Base-by-base conservation (phyloP, 2,113 vertebrate species). In the Amblyornis subalaris region DNA sequence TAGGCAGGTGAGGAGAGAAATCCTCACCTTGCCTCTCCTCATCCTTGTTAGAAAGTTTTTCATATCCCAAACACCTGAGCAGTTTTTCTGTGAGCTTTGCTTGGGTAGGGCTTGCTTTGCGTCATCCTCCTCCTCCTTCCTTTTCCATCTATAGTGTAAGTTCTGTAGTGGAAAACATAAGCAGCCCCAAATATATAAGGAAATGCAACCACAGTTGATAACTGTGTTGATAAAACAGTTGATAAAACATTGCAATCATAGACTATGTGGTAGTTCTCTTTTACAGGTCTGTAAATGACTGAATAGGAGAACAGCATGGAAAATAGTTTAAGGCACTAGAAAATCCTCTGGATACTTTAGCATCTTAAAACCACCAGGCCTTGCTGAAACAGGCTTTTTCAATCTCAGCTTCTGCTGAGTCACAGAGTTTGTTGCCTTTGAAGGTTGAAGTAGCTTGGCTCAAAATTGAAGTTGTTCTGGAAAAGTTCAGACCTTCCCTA, bases 301-400 rank as follows among this genome's bases (percentile, higher is more conserved):
- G 88, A 81, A 57, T 64, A 91, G 51, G 74, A 92, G 79, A 95
- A 71, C 83, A 90, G 40, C 50, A 81, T 4, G 40, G 76, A 95
- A 95, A 95, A 96, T 73, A 85, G 80, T 71, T 94, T 81, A 92
- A 71, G 80, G 90, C 76, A 90, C 96, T 97, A 96, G 95, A 94
- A 94, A 97, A 94, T 66, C 48, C 50, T 78, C 48, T 38, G n/a
- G 45, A 64, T 80, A 74, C 45, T 93, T 83, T 36, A 81, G 10
- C 29, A 40, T 85, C 82, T 91, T 87, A 94, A 93, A 94, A 96
- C 31, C 26, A 78, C 42, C 2, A 16, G 44, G 80, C 62, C 58
- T 80, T 85, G 80, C 89, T 95, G 94, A 94, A 95, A 93, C 72
- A 58, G 54, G 47, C 22, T 51, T 84, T 96, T 94, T 95, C 35